Evolutionary conservation across 2,113 vertebrate genomes (phyloP), one percentile per base, ranked within the genome.

Genomic region (Pimephales promelas): DNA sequence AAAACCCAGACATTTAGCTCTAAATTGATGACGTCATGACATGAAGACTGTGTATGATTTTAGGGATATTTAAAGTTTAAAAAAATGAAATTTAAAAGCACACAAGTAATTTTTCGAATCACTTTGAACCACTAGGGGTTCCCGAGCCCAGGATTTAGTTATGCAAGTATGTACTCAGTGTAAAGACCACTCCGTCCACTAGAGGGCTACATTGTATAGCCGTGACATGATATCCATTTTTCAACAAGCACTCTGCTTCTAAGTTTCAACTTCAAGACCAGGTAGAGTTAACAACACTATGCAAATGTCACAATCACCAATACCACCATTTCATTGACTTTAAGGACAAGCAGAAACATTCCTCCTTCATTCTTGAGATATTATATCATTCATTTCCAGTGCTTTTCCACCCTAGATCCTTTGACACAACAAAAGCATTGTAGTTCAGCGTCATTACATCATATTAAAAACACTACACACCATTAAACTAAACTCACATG

Each of bases 361-460:
- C 0, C 36, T 5, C 40, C 8, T 40, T 40, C 0, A 1, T 28
- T 74, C 24, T 74, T 74, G 7, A 18, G 71, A 47, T 28, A 54
- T 22, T 18, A 18, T 18, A 16, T 4, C 7, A 26, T 20, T 52
- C 4, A 52, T 52, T 52, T 49, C 72, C 72, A 74, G 16, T 28
- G 45, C 24, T 13, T 45, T 61, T 61, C 22, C 36, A n/a, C 56
- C 34, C 22, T 43, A 20, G 11, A 22, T 75, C 26, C 47, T 75
- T 75, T 16, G 24, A 75, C 72, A 81, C 64, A 81, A 34, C 64
- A 81, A 52, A 54, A n/a, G 59, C 26, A 66, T 49, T 49, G 64
- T 24, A 56, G 18, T 71, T 70, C 24, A 40, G 31, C 20, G 3
- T 47, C 62, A 81, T 70, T 81, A 64, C 78, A 40, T 71, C 64